Evolutionary conservation across 1,140 invertebrate genomes (phyloP).

Genomic region (Sminthurides bifidus): DNA sequence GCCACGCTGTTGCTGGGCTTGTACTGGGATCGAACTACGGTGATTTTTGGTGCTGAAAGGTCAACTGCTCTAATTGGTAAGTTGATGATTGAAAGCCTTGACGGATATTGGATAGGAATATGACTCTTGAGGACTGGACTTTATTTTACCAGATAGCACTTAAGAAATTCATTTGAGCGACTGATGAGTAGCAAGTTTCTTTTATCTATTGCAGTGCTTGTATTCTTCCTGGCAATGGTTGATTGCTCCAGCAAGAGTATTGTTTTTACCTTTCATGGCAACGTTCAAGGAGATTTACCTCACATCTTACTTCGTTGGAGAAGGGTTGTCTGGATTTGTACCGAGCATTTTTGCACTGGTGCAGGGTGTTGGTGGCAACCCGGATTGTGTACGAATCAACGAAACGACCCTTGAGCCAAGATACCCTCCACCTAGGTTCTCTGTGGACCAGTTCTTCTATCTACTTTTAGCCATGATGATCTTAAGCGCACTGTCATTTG

Average conservation of each 20-base stretch:
- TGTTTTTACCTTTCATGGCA: slow-evolving; percentile 81
- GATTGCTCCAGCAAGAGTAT: slow-evolving; percentile 85
- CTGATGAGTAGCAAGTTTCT: too few relatives aligned
- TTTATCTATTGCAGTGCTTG: slow-evolving; percentile 44
- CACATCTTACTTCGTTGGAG: slow-evolving; percentile 53
- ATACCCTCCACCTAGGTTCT: slow-evolving; percentile 47
- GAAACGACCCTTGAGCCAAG: slow-evolving; percentile 33
- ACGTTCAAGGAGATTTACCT: slow-evolving; percentile 61
- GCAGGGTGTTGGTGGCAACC: slow-evolving; percentile 61
- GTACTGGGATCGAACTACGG: slow-evolving; percentile 54
- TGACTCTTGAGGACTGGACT: too few relatives aligned
- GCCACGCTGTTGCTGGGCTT: slow-evolving; percentile 58
- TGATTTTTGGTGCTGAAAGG: slow-evolving; percentile 46
- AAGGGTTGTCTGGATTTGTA: slow-evolving; percentile 76
- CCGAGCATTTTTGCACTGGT: slow-evolving; percentile 72
- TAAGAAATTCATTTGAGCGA: too few relatives aligned
- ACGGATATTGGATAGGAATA: too few relatives aligned
- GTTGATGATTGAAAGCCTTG: too few relatives aligned
- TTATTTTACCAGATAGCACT: too few relatives aligned
- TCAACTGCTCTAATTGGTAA: slow-evolving; percentile 55
- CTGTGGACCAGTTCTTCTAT: slow-evolving; percentile 54
- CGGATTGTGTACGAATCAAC: slow-evolving; percentile 29
- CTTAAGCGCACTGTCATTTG: slow-evolving; percentile 40
- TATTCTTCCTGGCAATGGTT: slow-evolving; percentile 69
- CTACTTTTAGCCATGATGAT: slow-evolving; percentile 47